Conservation (phyloP, 2,113 vertebrate species). For the Forbesichthys agassizii region DNA sequence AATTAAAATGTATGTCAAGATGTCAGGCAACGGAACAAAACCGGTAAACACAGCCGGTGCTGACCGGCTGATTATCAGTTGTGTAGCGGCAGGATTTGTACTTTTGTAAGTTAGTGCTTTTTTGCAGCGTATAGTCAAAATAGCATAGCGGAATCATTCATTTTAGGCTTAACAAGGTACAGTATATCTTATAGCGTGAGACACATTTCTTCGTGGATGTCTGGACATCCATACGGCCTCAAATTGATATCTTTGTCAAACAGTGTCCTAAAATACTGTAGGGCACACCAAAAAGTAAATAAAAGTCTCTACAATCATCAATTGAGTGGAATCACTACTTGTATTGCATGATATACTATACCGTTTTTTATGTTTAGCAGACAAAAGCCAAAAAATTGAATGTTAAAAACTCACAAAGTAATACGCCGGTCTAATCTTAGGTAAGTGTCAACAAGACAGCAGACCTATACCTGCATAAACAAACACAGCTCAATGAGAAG, state of each 20-base stretch:
- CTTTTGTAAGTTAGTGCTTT: no score
- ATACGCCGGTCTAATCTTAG: slow-evolving; percentile 44
- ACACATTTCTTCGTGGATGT: neutral
- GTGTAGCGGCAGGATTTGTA: no score
- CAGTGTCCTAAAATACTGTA: neutral
- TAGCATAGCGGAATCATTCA: neutral
- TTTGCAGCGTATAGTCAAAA: neutral
- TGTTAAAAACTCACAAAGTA: slow-evolving; percentile 35
- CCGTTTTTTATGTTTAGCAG: no score
- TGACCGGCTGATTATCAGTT: no score
- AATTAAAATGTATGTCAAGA: no score
- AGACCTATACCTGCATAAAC: slow-evolving; percentile 66
- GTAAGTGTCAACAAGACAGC: slow-evolving; percentile 28
- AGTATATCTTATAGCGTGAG: neutral
- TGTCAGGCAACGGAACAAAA: no score
- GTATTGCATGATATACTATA: no score
- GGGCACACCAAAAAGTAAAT: neutral
- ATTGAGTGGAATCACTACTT: no score
- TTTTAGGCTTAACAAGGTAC: neutral
- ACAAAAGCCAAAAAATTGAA: neutral
- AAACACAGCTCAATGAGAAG: slow-evolving; percentile 64
- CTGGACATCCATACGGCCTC: neutral
- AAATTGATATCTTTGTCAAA: neutral
- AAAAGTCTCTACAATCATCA: neutral
- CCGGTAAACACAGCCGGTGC: no score